Percentiles rank a stretch among this genome's conserved stretches.
These are phyloP conservation scores for Trigoniulus corallinus DNA, from an alignment of 1,140 invertebrate species.

Conservation along the genomic window DNA sequence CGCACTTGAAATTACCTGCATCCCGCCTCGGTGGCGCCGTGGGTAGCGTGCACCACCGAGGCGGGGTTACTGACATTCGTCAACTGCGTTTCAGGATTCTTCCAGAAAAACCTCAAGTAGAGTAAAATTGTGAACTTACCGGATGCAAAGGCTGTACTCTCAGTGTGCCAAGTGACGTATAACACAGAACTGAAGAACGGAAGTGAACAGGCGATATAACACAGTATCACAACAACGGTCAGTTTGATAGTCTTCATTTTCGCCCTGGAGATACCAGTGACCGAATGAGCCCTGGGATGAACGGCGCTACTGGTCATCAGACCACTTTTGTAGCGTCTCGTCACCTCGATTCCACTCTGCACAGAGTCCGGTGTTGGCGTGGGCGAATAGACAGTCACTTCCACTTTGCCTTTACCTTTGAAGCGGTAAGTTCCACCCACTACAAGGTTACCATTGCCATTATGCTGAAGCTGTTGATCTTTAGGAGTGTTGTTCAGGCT, in stretches of 20 bases:
- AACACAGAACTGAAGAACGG: slow-evolving; percentile 44
- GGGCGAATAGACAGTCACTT: slow-evolving; percentile 8
- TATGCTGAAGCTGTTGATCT: background rate
- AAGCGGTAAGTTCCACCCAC: background rate
- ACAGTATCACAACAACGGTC: slow-evolving; percentile 51
- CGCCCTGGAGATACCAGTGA: slow-evolving; percentile 37
- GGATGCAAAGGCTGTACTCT: too few relatives aligned
- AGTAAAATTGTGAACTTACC: too few relatives aligned
- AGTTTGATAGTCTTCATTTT: slow-evolving; percentile 62
- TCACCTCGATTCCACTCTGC: background rate
- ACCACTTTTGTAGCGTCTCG: too few relatives aligned
- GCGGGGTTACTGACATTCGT: too few relatives aligned
- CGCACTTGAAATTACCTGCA: too few relatives aligned
- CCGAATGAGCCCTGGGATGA: slow-evolving; percentile 1
- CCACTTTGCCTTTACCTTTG: background rate
- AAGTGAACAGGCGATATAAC: slow-evolving; percentile 50
- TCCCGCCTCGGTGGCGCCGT: too few relatives aligned
- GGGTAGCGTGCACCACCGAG: too few relatives aligned
- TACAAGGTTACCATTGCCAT: background rate
- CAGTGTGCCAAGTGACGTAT: too few relatives aligned
- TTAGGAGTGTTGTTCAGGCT: background rate
- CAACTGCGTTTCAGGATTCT: too few relatives aligned
- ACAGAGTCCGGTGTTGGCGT: background rate
- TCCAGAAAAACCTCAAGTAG: too few relatives aligned
- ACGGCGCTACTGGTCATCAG: background rate